Conservation (phyloP, 2,797 vertebrate species). For the Hydrolagus colliei region DNA sequence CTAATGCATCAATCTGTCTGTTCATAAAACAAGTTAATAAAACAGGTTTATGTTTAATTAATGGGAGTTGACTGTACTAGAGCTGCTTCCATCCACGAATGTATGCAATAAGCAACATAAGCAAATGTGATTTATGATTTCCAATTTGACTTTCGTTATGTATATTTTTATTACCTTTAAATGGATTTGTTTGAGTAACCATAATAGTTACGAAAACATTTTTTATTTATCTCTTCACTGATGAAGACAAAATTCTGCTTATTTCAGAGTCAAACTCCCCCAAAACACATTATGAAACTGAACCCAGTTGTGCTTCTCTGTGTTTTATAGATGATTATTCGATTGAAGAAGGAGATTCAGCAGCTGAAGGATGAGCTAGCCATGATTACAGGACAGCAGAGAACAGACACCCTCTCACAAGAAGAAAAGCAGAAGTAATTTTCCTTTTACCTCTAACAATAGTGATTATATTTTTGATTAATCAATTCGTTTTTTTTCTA, state of each 20-base stretch:
- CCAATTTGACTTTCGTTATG: constrained; percentile 19
- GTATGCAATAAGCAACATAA: background rate
- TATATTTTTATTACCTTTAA: constrained; percentile 11
- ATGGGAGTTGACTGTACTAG: constrained; percentile 15
- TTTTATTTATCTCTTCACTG: background rate
- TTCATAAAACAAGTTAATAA: constrained; percentile 21
- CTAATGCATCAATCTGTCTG: constrained; percentile 16
- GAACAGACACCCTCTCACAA: constrained; percentile 62
- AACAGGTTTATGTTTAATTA: constrained; percentile 22
- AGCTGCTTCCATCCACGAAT: constrained; percentile 7
- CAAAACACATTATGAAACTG: constrained; percentile 23
- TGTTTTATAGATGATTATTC: constrained; percentile 65
- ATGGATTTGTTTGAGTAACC: constrained; percentile 27
- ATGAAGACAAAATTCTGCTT: background rate
- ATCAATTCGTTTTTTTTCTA: too few relatives aligned
- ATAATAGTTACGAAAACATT: constrained; percentile 21
- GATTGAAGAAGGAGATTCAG: constrained; percentile 74
- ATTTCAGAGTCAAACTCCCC: background rate
- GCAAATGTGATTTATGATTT: constrained; percentile 13
- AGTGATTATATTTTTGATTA: too few relatives aligned
- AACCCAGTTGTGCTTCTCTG: constrained; percentile 21
- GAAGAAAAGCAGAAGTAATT: constrained; percentile 75
- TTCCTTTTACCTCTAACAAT: background rate
- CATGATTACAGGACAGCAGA: constrained; percentile 69
- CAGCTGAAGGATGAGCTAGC: constrained; percentile 76